Evolutionary conservation across 2,797 vertebrate species (phyloP).

Genomic region (Natrix natrix): DNA sequence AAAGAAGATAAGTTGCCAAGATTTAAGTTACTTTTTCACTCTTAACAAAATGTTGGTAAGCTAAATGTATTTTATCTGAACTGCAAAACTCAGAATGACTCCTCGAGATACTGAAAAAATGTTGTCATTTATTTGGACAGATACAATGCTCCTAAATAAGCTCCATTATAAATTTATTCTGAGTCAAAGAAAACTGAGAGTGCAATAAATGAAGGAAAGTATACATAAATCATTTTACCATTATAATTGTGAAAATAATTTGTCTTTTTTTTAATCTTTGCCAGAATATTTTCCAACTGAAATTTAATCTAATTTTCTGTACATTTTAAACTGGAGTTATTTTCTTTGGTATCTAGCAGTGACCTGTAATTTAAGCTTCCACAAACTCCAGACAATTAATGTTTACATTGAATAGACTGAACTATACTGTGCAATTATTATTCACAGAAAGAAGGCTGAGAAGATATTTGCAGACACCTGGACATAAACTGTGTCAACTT

Average conservation of each 20-base stretch:
- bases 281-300: neutral
- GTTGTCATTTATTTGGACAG: neutral
- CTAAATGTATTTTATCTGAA: neutral
- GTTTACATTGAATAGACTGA: neutral
- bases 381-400: neutral
- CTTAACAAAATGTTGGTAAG: neutral
- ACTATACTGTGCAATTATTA: neutral
- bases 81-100: neutral
- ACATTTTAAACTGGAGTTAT: neutral
- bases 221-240: neutral
- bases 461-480: neutral
- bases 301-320: neutral
- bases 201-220: constrained; percentile 4
- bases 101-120: neutral
- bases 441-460: neutral
- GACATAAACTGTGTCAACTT: neutral
- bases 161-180: neutral
- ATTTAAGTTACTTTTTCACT: constrained; percentile 8
- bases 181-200: neutral
- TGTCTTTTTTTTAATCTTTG: neutral
- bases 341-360: neutral
- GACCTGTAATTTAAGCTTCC: neutral
- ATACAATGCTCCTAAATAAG: neutral
- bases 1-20: constrained; percentile 23
- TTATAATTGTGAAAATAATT: constrained; percentile 4